Percentiles rank a stretch among this genome's conserved stretches.
These are phyloP conservation scores for Chloroclysta siterata DNA, from an alignment of 2,888 invertebrate genomes.

Conservation along the genomic window DNA sequence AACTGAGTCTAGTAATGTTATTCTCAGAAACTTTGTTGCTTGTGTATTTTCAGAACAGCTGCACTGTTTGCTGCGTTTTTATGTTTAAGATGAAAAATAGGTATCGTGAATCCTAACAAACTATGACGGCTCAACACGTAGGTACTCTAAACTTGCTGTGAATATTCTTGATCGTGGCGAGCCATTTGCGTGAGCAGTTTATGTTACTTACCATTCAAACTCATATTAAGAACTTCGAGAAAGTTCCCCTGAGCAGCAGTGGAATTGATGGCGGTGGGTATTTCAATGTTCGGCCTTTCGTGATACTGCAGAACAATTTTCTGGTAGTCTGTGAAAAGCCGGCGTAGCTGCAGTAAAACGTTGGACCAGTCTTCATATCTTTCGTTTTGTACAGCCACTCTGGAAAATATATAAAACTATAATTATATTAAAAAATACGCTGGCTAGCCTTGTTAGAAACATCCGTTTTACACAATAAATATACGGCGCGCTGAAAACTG, in stretches of 20 bases:
- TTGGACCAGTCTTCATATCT: constrained; percentile 98
- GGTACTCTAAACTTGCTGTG: no score
- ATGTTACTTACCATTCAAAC: constrained; percentile 91
- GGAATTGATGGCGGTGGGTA: constrained; percentile 94
- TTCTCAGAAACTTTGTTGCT: no score
- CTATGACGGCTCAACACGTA: no score
- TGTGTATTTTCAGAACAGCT: no score
- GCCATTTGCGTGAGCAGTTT: not conserved
- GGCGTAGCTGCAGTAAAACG: constrained; percentile 93
- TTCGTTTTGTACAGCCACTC: constrained; percentile 99
- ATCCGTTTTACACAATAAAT: no score
- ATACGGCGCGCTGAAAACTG: no score
- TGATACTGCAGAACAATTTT: constrained; percentile 95
- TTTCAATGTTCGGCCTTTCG: constrained; percentile 87
- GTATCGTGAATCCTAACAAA: no score
- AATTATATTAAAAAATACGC: not conserved
- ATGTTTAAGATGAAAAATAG: no score
- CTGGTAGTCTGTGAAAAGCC: constrained; percentile 95
- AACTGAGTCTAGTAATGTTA: no score
- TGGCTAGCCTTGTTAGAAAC: no score
- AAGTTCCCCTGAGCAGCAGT: constrained; percentile 98
- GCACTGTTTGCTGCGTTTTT: no score
- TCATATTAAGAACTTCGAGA: constrained; percentile 99
- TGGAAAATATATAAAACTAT: constrained; percentile 55
- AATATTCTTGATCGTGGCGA: no score